Evolutionary conservation across 2,888 invertebrate genomes (phyloP), one percentile per base, ranked within the genome.

Genomic region (Hartigia nigra): DNA sequence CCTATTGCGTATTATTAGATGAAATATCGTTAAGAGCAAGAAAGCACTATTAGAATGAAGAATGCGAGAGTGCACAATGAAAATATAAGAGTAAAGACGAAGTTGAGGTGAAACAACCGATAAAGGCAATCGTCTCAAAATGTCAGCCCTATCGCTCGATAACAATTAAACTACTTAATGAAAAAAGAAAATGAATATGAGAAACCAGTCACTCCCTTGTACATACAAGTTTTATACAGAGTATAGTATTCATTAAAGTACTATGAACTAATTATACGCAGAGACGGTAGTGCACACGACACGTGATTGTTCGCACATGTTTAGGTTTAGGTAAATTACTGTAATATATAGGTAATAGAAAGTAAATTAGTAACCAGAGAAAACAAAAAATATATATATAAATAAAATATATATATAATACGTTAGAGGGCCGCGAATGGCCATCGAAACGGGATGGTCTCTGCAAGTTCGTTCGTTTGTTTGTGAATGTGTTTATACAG

Each of bases 151-250:
- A 81, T 83, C 80, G 80, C 83, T 86, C 84, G 86, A 86, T 86
- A 83, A 82, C 81, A 81, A 75, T 79, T 77, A 80, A 78, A 80
- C 77, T 76, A 79, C 72, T 69, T 72, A 72, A 12, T 72, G 34
- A 74, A 77, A 37, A 37, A 74, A 75, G 4, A 76, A 74, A 69
- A 55, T 70, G 12, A 31, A 39, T 85, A 85, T 85, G 55, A 85
- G 80, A 88, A 87, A 87, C 84, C 85, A 86, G 87, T 91, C 89
- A 91, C 86, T 89, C 87, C 91, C 55, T 91, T 91, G 91, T 85
- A 91, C 91, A 91, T 91, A 91, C 89, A 88, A 91, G 90, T 91
- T 91, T 91, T 91, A 91, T 91, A 91, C 91, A 90, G 90, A 91
- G 88, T 87, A 90, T 90, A 89, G 89, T 91, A 90, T 87, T 89